Evolutionary conservation across 2,888 invertebrate genomes (phyloP).

Genomic region (Lepidocyrtoides sp.): DNA sequence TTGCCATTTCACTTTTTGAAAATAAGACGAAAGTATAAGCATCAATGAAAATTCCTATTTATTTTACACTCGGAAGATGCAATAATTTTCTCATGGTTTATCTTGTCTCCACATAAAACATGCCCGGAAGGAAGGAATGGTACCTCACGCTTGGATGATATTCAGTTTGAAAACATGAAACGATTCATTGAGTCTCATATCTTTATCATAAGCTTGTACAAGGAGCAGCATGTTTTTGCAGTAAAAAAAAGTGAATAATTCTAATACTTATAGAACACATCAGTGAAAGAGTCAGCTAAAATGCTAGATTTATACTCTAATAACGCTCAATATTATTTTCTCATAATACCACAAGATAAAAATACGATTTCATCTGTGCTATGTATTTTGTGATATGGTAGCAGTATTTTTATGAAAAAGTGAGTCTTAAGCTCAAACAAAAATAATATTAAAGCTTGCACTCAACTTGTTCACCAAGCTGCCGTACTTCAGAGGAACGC

Average conservation of each 20-base stretch:
- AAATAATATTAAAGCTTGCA: not conserved
- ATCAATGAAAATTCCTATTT: conserved; percentile 39
- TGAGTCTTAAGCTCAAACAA: not conserved
- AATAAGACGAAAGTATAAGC: not conserved
- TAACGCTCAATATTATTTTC: conserved; percentile 62
- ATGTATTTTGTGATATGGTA: not conserved
- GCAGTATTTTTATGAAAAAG: not conserved
- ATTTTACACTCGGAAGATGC: conserved; percentile 25
- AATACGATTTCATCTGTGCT: not conserved
- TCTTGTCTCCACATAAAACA: conserved; percentile 10
- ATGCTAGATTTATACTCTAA: conserved; percentile 59
- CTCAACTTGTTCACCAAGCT: not conserved
- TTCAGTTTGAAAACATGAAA: not conserved
- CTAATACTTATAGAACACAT: conserved; percentile 7
- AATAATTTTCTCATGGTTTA: conserved; percentile 23
- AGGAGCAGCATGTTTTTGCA: not conserved
- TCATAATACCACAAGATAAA: conserved; percentile 46
- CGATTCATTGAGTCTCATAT: not conserved
- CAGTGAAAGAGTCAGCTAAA: not conserved
- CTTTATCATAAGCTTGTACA: not conserved
- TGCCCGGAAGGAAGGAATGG: conserved; percentile 45
- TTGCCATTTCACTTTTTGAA: not conserved
- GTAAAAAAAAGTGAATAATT: not conserved
- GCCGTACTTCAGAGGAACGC: not conserved
- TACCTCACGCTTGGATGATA: not conserved